Conservation (phyloP, 2,888 invertebrate species). For the Apoda limacodes region DNA sequence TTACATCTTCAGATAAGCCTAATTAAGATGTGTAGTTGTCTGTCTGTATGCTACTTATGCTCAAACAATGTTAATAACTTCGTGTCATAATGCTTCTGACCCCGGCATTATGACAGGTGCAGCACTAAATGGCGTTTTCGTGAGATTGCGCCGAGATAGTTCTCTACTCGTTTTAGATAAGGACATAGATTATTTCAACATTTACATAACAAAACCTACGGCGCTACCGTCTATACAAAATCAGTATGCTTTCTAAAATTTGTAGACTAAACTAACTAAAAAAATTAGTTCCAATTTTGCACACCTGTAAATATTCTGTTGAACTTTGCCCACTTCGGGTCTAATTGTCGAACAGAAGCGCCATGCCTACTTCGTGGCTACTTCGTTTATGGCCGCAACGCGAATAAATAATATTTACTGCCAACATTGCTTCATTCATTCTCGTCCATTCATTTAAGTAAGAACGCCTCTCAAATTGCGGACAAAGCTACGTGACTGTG, state of each 20-base stretch:
- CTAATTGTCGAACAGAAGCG: constrained; percentile 64
- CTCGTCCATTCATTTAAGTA: constrained; percentile 49
- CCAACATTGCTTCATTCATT: constrained; percentile 61
- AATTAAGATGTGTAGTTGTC: no score
- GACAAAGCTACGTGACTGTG: constrained; percentile 39
- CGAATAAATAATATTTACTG: constrained; percentile 52
- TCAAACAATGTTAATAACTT: no score
- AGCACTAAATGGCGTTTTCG: constrained; percentile 56
- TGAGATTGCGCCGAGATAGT: constrained; percentile 59
- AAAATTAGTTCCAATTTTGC: no score
- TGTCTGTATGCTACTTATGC: no score
- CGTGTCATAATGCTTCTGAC: no score
- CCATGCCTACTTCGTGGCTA: constrained; percentile 34
- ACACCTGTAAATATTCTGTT: no score
- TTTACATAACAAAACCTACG: no score
- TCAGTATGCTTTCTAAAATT: no score
- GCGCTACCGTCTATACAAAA: no score
- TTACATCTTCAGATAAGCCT: no score
- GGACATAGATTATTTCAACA: constrained; percentile 30
- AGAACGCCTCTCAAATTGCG: constrained; percentile 39
- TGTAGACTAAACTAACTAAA: no score
- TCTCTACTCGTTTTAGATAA: constrained; percentile 49
- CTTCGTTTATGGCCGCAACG: constrained; percentile 54
- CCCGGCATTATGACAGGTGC: constrained; percentile 59
- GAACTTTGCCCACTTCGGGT: constrained; percentile 33